Evolutionary conservation across 2,888 invertebrate species (phyloP).

Genomic region (Limenitis camilla): DNA sequence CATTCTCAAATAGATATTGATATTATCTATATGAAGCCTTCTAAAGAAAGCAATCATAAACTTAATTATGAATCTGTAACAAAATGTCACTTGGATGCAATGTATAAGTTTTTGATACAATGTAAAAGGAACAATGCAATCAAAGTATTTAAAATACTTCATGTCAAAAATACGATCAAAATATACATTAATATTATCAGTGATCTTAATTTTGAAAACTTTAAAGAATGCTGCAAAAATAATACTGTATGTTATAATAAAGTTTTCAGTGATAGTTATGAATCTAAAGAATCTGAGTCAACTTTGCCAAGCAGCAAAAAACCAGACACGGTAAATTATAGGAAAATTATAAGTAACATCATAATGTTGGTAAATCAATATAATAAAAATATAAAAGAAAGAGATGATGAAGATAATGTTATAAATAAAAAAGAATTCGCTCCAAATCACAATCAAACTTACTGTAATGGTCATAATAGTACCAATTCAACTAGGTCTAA

Average conservation of each 20-base stretch:
- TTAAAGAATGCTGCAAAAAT: conserved; percentile 23
- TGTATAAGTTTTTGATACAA: conserved; percentile 43
- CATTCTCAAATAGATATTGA: conserved; percentile 46
- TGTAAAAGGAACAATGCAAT: conserved; percentile 40
- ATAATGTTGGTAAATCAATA: conserved; percentile 19
- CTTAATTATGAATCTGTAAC: conserved; percentile 19
- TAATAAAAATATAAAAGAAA: conserved; percentile 8
- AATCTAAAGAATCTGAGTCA: neutral
- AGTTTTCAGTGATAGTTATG: neutral
- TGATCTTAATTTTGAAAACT: conserved; percentile 34
- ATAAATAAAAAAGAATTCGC: no score
- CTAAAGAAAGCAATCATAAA: conserved; percentile 25
- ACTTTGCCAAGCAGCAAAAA: neutral
- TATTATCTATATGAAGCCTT: conserved; percentile 40
- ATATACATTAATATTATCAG: conserved; percentile 48
- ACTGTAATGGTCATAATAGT: no score
- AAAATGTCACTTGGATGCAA: conserved; percentile 45
- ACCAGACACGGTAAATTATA: conserved; percentile 4
- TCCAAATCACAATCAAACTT: no score
- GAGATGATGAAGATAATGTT: neutral
- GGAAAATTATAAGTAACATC: conserved; percentile 20
- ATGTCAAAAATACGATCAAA: conserved; percentile 43
- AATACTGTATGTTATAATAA: conserved; percentile 12
- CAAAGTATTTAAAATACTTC: conserved; percentile 44
- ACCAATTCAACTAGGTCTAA: no score